Evolutionary conservation across 2,888 invertebrate genomes (phyloP).

Genomic region (Euspilapteryx auroguttella): DNA sequence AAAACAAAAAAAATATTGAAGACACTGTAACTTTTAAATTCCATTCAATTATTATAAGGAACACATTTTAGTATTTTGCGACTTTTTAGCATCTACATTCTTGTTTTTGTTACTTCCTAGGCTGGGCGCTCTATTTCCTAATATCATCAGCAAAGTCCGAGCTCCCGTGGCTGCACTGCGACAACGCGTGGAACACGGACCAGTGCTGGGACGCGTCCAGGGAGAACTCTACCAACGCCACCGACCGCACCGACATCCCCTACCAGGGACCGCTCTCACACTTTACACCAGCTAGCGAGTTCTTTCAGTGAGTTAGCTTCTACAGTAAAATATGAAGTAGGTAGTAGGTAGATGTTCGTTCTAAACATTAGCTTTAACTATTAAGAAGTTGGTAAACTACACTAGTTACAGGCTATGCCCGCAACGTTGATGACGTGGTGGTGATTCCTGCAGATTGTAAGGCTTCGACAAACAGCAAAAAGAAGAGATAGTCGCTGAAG

Average conservation of each 20-base stretch:
- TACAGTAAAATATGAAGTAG: neutral
- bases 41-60: no score
- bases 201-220: conserved; percentile 64
- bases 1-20: no score
- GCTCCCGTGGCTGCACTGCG: conserved; percentile 80
- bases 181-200: conserved; percentile 80
- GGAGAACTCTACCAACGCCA: conserved; percentile 29
- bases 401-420: no score
- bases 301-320: conserved; percentile 67
- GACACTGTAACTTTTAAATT: no score
- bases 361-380: no score
- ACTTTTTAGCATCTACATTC: no score
- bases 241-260: conserved; percentile 36
- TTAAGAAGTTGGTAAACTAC: no score
- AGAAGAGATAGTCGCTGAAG: no score
- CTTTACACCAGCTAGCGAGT: conserved; percentile 75
- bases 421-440: no score
- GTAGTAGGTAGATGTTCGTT: conserved; percentile 3
- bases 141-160: conserved; percentile 69
- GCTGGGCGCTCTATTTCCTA: conserved; percentile 82
- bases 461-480: no score
- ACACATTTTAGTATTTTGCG: no score
- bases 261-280: conserved; percentile 55
- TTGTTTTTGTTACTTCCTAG: conserved; percentile 15
- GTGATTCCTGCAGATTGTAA: no score